These are phyloP conservation scores for Dryobates pubescens DNA, from an alignment of 2,797 vertebrate genomes.

Conservation along the genomic window DNA sequence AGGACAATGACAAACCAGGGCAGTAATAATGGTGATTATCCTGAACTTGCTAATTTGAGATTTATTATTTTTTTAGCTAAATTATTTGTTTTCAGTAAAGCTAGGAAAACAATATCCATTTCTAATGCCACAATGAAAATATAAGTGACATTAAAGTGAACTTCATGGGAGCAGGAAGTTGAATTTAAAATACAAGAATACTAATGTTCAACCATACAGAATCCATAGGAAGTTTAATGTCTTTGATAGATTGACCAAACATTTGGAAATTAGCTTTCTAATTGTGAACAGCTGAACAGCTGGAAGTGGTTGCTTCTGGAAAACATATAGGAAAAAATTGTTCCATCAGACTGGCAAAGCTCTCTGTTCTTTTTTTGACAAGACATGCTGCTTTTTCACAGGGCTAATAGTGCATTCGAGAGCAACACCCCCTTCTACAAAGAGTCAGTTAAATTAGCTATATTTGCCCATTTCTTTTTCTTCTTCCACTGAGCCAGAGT, in stretches of 20 bases:
- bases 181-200: not conserved
- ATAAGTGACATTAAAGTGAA: not conserved
- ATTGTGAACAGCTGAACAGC: constrained; percentile 31
- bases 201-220: not conserved
- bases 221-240: constrained; percentile 8
- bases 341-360: not conserved
- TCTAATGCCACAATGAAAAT: not conserved
- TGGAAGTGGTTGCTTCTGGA: not conserved
- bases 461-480: not conserved
- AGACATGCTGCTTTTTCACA: not conserved
- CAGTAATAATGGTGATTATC: not conserved
- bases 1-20: not conserved
- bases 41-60: not conserved
- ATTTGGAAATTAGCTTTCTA: constrained; percentile 7
- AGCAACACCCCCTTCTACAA: constrained; percentile 19
- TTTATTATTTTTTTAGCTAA: not conserved
- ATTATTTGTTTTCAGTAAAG: constrained; percentile 20
- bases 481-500: not conserved
- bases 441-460: not conserved
- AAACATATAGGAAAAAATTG: not conserved
- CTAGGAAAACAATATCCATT: not conserved
- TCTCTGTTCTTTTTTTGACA: not conserved
- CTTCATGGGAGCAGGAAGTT: not conserved
- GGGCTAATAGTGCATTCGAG: not conserved
- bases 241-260: constrained; percentile 21